A percentile compares a stretch with the other conserved stretches of the same genome.
phyloP scores from a whole-genome alignment of 1,140 invertebrate species.

The Drosophila miranda region DNA sequence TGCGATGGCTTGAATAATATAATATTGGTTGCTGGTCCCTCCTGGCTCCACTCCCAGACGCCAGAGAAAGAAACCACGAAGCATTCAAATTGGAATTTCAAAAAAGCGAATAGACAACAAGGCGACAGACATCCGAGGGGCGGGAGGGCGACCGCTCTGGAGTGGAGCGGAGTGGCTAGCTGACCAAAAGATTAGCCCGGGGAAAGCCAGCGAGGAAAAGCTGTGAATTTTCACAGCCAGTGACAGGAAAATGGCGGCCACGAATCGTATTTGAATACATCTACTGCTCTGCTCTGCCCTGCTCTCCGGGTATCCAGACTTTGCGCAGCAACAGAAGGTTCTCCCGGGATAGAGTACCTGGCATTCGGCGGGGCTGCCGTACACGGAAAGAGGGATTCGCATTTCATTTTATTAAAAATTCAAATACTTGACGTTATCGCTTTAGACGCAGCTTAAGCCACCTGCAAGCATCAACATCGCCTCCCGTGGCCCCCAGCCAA shows the following conservation, averaged over 20 bases:
- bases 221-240: constrained; percentile 76
- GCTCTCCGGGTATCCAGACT: too few species aligned
- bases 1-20: constrained; percentile 76
- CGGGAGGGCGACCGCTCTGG: neutral
- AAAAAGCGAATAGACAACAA: constrained; percentile 68
- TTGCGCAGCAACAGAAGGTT: too few species aligned
- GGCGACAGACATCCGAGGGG: constrained; percentile 27
- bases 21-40: constrained; percentile 60
- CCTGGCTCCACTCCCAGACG: neutral
- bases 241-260: constrained; percentile 75
- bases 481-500: neutral
- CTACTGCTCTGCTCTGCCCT: constrained; percentile 1
- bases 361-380: constrained; percentile 9
- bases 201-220: constrained; percentile 42
- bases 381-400: constrained; percentile 52
- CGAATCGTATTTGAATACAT: constrained; percentile 74
- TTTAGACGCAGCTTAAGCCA: constrained; percentile 70
- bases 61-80: constrained; percentile 51
- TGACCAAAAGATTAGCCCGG: constrained; percentile 75
- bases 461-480: constrained; percentile 51
- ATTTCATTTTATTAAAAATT: constrained; percentile 81
- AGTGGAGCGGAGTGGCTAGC: constrained; percentile 36
- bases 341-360: neutral
- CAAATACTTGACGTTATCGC: constrained; percentile 78
- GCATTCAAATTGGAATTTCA: constrained; percentile 80